Conservation (phyloP, 2,113 vertebrate genomes). For the Urocolius indicus region DNA sequence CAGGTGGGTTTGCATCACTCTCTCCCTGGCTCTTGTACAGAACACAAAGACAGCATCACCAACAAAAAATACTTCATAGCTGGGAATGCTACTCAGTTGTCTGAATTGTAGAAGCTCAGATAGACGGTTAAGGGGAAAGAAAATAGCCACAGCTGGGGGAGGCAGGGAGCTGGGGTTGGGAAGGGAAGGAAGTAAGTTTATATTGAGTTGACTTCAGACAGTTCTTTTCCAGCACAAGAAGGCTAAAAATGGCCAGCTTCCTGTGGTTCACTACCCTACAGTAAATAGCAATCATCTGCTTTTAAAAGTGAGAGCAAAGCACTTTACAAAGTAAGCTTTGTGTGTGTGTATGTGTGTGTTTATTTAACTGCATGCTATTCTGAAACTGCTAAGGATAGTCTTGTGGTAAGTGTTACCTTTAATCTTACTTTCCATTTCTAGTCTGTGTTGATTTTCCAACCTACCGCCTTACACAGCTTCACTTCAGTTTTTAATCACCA, state of each 20-base stretch:
- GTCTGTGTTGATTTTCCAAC: constrained; percentile 66
- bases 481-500: constrained; percentile 45
- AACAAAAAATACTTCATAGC: background rate
- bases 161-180: background rate
- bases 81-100: background rate
- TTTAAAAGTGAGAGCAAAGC: constrained; percentile 39
- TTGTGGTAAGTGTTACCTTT: constrained; percentile 58
- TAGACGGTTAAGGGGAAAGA: background rate
- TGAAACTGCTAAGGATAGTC: constrained; percentile 63
- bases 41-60: background rate
- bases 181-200: background rate
- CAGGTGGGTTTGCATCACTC: background rate
- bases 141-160: background rate
- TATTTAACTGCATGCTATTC: constrained; percentile 54
- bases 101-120: background rate
- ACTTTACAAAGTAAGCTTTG: constrained; percentile 5
- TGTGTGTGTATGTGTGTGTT: background rate
- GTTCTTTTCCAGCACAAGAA: background rate
- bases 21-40: background rate
- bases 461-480: constrained; percentile 46
- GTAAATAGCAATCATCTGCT: constrained; percentile 61
- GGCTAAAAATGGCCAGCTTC: constrained; percentile 41
- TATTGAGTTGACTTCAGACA: background rate
- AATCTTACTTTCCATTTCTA: constrained; percentile 76
- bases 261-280: background rate